phyloP scores from a whole-genome alignment of 2,113 vertebrate genomes.

The Vidua chalybeata region DNA sequence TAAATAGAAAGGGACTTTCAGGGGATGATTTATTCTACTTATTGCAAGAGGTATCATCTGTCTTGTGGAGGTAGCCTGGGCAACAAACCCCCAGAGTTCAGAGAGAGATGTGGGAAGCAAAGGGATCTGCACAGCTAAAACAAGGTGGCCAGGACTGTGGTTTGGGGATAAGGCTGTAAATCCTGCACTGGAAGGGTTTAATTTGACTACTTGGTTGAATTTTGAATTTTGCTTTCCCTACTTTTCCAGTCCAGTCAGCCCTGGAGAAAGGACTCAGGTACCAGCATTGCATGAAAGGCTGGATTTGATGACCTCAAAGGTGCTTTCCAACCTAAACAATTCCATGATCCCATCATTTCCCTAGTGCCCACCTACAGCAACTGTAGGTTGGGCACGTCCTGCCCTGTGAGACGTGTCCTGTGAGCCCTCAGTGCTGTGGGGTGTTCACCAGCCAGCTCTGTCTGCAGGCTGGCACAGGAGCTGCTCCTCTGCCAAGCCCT shows the following conservation, averaged over 20 bases:
- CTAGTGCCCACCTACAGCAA: background rate
- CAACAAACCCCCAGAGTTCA: background rate
- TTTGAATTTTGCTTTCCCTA: background rate
- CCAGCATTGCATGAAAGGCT: background rate
- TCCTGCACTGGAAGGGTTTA: accelerated
- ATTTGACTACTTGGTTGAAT: background rate
- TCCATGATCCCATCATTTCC: background rate
- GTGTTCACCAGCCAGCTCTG: background rate
- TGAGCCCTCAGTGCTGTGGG: background rate
- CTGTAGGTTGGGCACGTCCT: background rate
- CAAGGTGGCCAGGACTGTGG: background rate
- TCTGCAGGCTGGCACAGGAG: background rate
- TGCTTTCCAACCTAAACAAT: background rate
- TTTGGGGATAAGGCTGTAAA: background rate
- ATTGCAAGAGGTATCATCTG: background rate
- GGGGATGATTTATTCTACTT: conserved; percentile 11
- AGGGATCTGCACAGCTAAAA: background rate
- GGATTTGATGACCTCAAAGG: background rate
- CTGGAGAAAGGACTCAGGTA: background rate
- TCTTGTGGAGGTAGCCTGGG: background rate
- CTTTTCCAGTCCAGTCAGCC: background rate
- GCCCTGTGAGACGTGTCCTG: background rate
- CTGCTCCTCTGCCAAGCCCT: background rate
- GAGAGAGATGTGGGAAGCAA: background rate
- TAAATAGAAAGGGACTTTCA: background rate